These are phyloP conservation scores for Muschampia plurimacula DNA, from an alignment of 2,888 invertebrate genomes.

Conservation along the genomic window DNA sequence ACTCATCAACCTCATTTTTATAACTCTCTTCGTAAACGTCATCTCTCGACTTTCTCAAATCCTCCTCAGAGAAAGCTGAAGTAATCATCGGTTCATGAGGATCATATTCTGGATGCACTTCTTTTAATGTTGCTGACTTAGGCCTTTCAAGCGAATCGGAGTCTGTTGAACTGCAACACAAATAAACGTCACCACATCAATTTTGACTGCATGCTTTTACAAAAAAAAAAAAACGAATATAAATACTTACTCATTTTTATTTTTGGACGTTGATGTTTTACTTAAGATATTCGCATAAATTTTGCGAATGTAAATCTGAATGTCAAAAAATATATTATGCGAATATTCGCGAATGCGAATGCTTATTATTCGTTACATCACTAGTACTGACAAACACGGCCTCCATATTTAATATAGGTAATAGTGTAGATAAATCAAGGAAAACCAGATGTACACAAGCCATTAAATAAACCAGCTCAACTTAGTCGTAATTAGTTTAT, in stretches of 20 bases:
- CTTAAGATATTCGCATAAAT: too few relatives aligned
- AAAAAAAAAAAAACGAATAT: background rate
- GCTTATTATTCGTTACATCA: too few relatives aligned
- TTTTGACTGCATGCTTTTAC: background rate
- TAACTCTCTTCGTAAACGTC: conserved; percentile 73
- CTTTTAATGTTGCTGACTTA: conserved; percentile 78
- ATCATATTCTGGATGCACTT: conserved; percentile 78
- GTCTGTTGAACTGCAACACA: conserved; percentile 70
- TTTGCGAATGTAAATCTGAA: too few relatives aligned
- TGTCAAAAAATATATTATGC: too few relatives aligned
- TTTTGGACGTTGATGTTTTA: too few relatives aligned
- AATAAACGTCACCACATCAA: background rate
- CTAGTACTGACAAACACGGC: conserved; percentile 13
- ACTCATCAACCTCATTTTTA: conserved; percentile 65
- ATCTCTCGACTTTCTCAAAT: conserved; percentile 74
- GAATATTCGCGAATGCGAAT: too few relatives aligned
- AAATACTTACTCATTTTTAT: conserved; percentile 72
- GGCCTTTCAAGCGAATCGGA: conserved; percentile 79
- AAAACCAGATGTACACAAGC: background rate
- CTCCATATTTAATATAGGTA: conserved; percentile 1
- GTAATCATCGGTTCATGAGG: conserved; percentile 83
- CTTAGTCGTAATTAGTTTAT: conserved; percentile 18
- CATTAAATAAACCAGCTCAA: conserved; percentile 3
- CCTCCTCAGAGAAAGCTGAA: conserved; percentile 80
- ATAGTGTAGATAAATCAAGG: background rate